Evolutionary conservation across 2,888 invertebrate genomes (phyloP), one percentile per base, ranked within the genome.

Genomic region (Drosophila meridionalis): DNA sequence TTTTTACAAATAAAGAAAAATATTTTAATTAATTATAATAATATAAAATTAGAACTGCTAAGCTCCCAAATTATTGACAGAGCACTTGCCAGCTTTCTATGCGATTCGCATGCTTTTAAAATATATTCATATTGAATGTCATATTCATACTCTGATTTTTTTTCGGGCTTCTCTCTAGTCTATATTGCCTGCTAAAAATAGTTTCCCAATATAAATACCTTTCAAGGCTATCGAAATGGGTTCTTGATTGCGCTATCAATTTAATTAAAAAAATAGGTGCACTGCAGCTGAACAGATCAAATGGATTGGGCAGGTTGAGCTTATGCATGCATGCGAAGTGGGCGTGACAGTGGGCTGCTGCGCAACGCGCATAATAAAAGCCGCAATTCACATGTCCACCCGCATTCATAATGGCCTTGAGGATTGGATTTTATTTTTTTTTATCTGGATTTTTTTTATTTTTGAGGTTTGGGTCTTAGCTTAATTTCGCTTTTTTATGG

Each of bases 361-460:
- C 48, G 64, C 8, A 12, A 45, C 52, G 66, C 56, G 78, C 61
- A 57, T 74, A 65, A 69, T 69, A 75, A 78, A 75, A 70, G 38
- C 65, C 63, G 45, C 82, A 72, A 78, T 75, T 75, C 64, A 64
- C 78, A 73, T 71, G 67, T 83, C 58, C 78, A 30, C 52, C 61
- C 58, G 57, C 63, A 75, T 79, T 66, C 53, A 53, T 56, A 52
- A 63, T 60, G 60, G 57, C 77, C 77, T 67, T 79, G 62, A 75
- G 79, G 28, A 47, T 50, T 42, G 26, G 55, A 7, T 48, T 56
- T 20, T 64, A 43, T 61, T 20, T 20, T 20, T 20, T 20, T 20
- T 20, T 20, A 20, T 20, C 20, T 20, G 20, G 0, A 20, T 20
- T 20, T 20, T 20, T 20, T 20, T 20, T 20, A 20, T 20, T 20